Percentiles rank a stretch among this genome's conserved stretches.
Evolutionary conservation across 2,888 invertebrate genomes (phyloP).

Genomic region (Microctonus aethiopoides): DNA sequence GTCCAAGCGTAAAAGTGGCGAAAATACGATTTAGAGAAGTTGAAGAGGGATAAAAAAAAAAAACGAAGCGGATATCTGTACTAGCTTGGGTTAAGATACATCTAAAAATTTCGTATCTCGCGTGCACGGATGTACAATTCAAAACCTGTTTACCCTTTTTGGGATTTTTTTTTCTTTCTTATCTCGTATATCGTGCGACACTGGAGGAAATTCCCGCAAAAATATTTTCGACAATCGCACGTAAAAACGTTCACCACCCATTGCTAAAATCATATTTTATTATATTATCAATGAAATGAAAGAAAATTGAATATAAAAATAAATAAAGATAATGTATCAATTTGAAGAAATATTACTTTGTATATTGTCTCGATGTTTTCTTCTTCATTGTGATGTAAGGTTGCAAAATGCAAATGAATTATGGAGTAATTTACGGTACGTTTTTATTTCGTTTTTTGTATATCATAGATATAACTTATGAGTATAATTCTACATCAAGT

Average conservation of each 20-base stretch:
- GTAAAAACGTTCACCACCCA: no score
- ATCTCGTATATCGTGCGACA: no score
- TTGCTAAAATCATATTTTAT: no score
- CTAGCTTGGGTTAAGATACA: not conserved
- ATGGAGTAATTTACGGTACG: slow-evolving; percentile 60
- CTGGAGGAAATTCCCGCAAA: no score
- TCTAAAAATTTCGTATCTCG: not conserved
- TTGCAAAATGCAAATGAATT: slow-evolving; percentile 23
- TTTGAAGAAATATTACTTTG: no score
- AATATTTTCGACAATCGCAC: no score
- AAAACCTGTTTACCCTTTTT: not conserved
- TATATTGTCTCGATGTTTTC: no score
- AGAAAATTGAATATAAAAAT: no score
- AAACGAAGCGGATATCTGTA: not conserved
- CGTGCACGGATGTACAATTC: not conserved
- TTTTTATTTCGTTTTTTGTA: slow-evolving; percentile 65
- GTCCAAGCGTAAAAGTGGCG: slow-evolving; percentile 62
- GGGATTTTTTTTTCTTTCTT: not conserved
- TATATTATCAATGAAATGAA: no score
- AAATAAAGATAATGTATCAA: no score
- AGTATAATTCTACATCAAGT: slow-evolving; percentile 68
- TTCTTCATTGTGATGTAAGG: not conserved
- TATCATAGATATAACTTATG: slow-evolving; percentile 68
- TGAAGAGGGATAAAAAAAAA: slow-evolving; percentile 27
- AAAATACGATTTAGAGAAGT: slow-evolving; percentile 49